Base-by-base conservation (phyloP, 2,888 invertebrate genomes). In the Danaus chrysippus region DNA sequence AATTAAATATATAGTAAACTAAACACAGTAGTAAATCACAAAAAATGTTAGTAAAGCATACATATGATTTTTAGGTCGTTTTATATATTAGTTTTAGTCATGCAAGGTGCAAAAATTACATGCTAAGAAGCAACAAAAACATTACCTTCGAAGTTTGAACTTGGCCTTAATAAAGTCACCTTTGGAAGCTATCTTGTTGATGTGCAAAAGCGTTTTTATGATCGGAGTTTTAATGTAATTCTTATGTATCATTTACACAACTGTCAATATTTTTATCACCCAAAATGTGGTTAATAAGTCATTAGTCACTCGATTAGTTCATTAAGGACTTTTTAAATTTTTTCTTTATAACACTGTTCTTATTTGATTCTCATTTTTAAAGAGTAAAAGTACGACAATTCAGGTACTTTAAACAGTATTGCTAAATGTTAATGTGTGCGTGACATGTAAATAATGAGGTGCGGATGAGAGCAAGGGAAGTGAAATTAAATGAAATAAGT, bases 111-210 rank as follows among this genome's bases (percentile, higher is more conserved):
- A 17, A 77, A 77, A 64, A 69, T 70, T 67, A 64, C 90, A 90
- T 91, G 90, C 90, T 75, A 84, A 88, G 79, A 89, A 89, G 89
- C 88, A 87, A 88, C 81, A 86, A 83, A 82, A 84, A 88, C 82
- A 81, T 89, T 91, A 90, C 90, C 90, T 90, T 87, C 68, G 75
- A 82, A 81, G 23, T 34, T 34, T 34, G 80, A 75, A 79, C 78
- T 79, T 82, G 79, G 77, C 77, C 79, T 76, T 78, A 79, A 74
- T 75, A 80, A 77, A 78, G 79, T 83, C 82, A 86, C 79, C 78
- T 76, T 82, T 82, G 83, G 79, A 86, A 88, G 86, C 83, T 74
- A 78, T 75, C 86, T 83, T 84, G 86, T 83, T 78, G 82, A 83
- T 88, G 87, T 84, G 87, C 86, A 87, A 89, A 23, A 87, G 87